Evolutionary conservation across 1,140 invertebrate genomes (phyloP).

Genomic region (Euglossa dilemma): DNA sequence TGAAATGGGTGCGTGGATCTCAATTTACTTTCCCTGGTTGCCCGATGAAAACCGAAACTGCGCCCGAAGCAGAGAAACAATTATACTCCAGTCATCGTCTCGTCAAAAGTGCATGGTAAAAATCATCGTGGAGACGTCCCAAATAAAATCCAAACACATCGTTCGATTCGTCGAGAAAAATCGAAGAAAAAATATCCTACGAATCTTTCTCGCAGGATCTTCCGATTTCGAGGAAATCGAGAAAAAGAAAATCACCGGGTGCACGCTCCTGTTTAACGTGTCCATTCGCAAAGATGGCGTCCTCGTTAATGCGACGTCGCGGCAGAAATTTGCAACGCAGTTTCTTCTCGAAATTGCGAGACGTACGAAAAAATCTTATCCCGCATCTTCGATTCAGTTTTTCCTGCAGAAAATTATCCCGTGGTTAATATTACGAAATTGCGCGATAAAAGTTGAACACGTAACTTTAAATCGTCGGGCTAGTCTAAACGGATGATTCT

Average conservation of each 20-base stretch:
- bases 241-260: neutral
- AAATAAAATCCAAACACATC: neutral
- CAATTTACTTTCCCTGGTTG: constrained; percentile 2
- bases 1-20: constrained; percentile 17
- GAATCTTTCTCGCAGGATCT: neutral
- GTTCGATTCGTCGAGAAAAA: neutral
- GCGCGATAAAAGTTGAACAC: neutral
- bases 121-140: too few relatives aligned
- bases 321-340: neutral
- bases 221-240: neutral
- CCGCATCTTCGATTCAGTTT: neutral
- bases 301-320: too few relatives aligned
- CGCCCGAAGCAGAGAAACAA: neutral
- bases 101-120: neutral
- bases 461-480: neutral
- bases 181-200: accelerated
- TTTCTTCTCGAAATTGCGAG: neutral
- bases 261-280: too few relatives aligned
- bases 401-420: neutral
- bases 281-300: neutral
- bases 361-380: neutral
- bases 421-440: neutral
- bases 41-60: neutral
- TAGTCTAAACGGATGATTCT: neutral
- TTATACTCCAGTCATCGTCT: neutral